These are phyloP conservation scores for Okamejei kenojei DNA, from an alignment of 2,797 vertebrate genomes.

Conservation along the genomic window DNA sequence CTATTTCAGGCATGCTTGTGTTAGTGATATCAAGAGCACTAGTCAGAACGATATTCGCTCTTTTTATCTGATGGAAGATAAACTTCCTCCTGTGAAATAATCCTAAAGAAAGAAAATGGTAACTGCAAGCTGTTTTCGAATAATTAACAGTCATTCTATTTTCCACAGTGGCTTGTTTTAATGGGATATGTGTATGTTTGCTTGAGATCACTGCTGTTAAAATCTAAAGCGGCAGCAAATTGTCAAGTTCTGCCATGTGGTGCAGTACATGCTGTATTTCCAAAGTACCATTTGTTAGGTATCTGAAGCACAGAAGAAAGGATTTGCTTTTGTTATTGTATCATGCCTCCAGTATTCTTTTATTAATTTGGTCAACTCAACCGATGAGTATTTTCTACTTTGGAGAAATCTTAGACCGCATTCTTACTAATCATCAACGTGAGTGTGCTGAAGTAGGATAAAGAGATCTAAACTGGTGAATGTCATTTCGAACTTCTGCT, in stretches of 20 bases:
- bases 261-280: neutral
- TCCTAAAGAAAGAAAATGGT: neutral
- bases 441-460: neutral
- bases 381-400: neutral
- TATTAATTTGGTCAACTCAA: neutral
- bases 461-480: neutral
- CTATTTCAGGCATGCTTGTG: neutral
- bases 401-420: neutral
- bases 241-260: conserved; percentile 14
- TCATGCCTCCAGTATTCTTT: neutral
- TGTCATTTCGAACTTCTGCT: neutral
- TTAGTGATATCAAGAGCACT: neutral
- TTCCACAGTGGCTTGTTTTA: neutral
- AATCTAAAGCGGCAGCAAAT: conserved; percentile 40
- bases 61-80: neutral
- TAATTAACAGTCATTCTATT: conserved; percentile 32
- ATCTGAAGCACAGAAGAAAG: neutral
- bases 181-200: neutral
- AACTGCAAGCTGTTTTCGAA: neutral
- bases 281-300: neutral
- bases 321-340: neutral
- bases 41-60: neutral
- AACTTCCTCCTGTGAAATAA: neutral
- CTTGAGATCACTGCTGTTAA: conserved; percentile 38
- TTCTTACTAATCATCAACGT: neutral